Conservation (phyloP, 2,888 invertebrate genomes). For the Acleris literana region DNA sequence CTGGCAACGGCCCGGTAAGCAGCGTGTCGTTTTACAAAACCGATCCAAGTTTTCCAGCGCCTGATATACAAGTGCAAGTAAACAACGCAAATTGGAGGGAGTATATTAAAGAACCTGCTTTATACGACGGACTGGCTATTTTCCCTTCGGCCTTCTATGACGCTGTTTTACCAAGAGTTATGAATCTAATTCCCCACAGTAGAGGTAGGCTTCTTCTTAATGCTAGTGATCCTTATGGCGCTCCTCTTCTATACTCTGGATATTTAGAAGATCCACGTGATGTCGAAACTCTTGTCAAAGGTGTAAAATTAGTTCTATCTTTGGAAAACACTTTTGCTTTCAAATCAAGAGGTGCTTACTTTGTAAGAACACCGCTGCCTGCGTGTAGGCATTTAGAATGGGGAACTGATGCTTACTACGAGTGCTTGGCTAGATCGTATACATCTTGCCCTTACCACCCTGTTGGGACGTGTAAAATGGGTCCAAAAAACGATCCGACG, state of each 20-base stretch:
- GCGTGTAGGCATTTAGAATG: conserved; percentile 84
- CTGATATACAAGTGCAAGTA: conserved; percentile 86
- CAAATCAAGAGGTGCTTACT: conserved; percentile 77
- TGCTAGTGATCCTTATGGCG: conserved; percentile 86
- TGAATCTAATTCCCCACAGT: conserved; percentile 84
- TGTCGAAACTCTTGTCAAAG: conserved; percentile 82
- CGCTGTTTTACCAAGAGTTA: conserved; percentile 81
- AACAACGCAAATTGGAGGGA: conserved; percentile 77
- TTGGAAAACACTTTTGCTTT: conserved; percentile 84
- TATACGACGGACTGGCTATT: conserved; percentile 58
- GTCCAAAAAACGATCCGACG: conserved; percentile 77
- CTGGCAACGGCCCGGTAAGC: conserved; percentile 80
- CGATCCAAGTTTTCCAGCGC: conserved; percentile 70
- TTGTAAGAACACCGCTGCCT: conserved; percentile 79
- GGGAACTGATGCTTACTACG: conserved; percentile 85
- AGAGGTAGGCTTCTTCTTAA: conserved; percentile 85
- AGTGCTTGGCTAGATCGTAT: conserved; percentile 84
- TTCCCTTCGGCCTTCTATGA: conserved; percentile 84
- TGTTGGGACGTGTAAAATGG: conserved; percentile 75
- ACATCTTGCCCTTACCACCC: conserved; percentile 77
- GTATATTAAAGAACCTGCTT: conserved; percentile 77
- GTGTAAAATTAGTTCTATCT: conserved; percentile 81
- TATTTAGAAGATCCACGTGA: conserved; percentile 85
- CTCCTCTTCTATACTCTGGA: conserved; percentile 87
- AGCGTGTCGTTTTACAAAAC: conserved; percentile 83